A percentile compares a stretch with the other conserved stretches of the same genome.
phyloP scores from a whole-genome alignment of 1,140 invertebrate genomes.

The Drosophila pseudoobscura region DNA sequence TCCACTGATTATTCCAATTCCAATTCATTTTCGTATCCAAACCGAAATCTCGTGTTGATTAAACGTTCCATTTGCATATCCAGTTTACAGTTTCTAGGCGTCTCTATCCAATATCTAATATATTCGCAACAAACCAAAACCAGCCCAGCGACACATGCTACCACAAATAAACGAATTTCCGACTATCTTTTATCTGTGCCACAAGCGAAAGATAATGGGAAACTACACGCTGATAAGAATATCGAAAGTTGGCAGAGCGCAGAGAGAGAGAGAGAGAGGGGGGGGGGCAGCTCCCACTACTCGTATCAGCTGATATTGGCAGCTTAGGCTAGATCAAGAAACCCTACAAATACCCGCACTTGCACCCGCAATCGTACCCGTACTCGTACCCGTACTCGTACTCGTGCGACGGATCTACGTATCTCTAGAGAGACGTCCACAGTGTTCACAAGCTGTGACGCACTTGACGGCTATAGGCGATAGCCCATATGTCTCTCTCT shows the following conservation, averaged over 20 bases:
- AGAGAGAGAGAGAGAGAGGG: neutral
- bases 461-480: constrained; percentile 25
- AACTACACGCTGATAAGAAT: constrained; percentile 25
- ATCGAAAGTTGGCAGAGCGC: neutral
- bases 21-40: constrained; percentile 26
- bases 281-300: constrained; percentile 1
- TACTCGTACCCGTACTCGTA: neutral
- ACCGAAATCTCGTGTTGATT: constrained; percentile 25
- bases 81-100: constrained; percentile 5
- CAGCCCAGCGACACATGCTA: constrained; percentile 8
- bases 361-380: no score
- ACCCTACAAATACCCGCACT: constrained; percentile 32
- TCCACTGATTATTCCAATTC: constrained; percentile 1
- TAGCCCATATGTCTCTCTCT: neutral
- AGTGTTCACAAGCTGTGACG: constrained; percentile 24
- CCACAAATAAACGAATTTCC: constrained; percentile 23
- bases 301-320: constrained; percentile 25
- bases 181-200: constrained; percentile 23
- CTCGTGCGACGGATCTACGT: constrained; percentile 3
- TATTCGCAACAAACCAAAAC: constrained; percentile 2
- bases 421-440: constrained; percentile 2
- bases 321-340: constrained; percentile 52
- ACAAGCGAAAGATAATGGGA: constrained; percentile 19
- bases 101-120: neutral
- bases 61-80: constrained; percentile 24